Percentiles rank a stretch among this genome's conserved stretches.
These are phyloP conservation scores for Aporophyla lueneburgensis DNA, from an alignment of 2,888 invertebrate genomes.

Conservation along the genomic window DNA sequence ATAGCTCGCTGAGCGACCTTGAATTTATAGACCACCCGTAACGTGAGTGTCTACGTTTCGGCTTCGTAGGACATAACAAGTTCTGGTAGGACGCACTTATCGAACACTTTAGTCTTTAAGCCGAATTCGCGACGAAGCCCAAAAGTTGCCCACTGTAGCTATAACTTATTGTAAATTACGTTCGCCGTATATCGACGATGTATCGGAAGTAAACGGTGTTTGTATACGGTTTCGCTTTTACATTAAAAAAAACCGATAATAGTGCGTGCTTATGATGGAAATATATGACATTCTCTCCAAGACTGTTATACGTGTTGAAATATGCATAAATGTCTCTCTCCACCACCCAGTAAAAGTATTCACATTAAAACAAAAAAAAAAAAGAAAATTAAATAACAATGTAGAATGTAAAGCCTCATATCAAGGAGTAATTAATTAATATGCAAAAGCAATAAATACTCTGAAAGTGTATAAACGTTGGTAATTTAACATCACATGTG, in stretches of 20 bases:
- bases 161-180: neutral
- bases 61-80: too few species aligned
- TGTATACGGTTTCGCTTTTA: slow-evolving; percentile 39
- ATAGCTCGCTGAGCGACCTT: too few species aligned
- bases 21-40: too few species aligned
- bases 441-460: slow-evolving; percentile 50
- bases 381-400: slow-evolving; percentile 12
- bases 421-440: slow-evolving; percentile 50
- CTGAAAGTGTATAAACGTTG: slow-evolving; percentile 49
- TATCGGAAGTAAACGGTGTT: neutral
- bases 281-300: slow-evolving; percentile 14
- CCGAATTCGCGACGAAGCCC: too few species aligned
- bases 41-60: too few species aligned
- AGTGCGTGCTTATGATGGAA: slow-evolving; percentile 44
- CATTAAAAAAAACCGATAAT: slow-evolving; percentile 22
- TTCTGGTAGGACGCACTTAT: too few species aligned
- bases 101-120: too few species aligned
- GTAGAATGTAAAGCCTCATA: slow-evolving; percentile 4
- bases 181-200: slow-evolving; percentile 13
- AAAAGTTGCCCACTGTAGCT: too few species aligned
- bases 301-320: slow-evolving; percentile 20
- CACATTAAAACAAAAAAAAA: slow-evolving; percentile 10
- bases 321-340: slow-evolving; percentile 9
- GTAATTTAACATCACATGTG: slow-evolving; percentile 60
- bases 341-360: neutral